Base-by-base conservation (phyloP, 2,888 invertebrate species). In the Oscheius sp. region DNA sequence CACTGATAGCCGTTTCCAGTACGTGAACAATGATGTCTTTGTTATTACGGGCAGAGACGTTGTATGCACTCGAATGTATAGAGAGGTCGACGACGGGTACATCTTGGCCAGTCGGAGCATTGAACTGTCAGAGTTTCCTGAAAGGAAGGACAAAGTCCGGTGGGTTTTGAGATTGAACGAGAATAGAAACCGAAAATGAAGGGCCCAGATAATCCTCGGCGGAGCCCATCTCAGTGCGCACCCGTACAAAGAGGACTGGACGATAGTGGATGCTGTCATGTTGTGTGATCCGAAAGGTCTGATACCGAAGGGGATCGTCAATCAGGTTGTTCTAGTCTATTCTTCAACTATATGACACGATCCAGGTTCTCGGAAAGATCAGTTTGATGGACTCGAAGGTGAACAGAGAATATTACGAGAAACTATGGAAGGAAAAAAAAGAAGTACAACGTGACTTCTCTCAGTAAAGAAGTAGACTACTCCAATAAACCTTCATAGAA, bases 1-100 rank as follows among this genome's bases (percentile, higher is more conserved):
- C 3, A 53, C 53, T 53, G 29, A 53, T 21, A 13, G 53, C 1
- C 29, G 3, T 35, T 75, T 84, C 59, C 59, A 86, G 86, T 86
- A 86, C 68, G 86, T 82, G 10, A 84, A 84, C 75, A 82, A 82
- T 55, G 79, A 82, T 50, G 77, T 86, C 1, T 60, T 85, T 47
- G 77, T 85, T 35, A 83, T 85, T 9, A 79, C 79, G 29, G 84
- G 84, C 32, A 78, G 86, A 1, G 86, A 86, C 57, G 83, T 83
- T 50, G 81, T 85, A 9, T 78, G 80, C 2, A 77, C 82, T 7
- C 76, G 86, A 66, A 75, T 85, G 13, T 80, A 79, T 74, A 62
- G 83, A 58, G 77, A 82, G 75, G 70, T 78, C 4, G 42, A 59
- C 48, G 73, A 79, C 42, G 76, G 74, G 10, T 83, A 80, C 70